Percentiles rank a stretch among this genome's conserved stretches.
Conservation (phyloP, 2,888 invertebrate genomes). For the Theretra japonica region DNA sequence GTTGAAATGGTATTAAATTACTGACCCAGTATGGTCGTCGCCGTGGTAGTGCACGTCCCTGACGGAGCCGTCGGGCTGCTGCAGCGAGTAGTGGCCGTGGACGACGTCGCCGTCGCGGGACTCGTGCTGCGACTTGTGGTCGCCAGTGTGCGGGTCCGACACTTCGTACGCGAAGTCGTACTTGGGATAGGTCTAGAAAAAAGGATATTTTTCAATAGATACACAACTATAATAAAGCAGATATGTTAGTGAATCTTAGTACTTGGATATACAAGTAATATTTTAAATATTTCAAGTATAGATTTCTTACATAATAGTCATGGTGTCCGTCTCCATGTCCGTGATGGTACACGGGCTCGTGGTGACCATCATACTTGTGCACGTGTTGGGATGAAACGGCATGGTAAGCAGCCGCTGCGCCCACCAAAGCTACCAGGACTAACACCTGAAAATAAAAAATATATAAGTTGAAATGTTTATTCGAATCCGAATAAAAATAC, state of each 20-base stretch:
- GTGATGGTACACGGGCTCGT: slow-evolving; percentile 39
- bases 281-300: no score
- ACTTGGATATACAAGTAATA: no score
- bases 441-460: slow-evolving; percentile 32
- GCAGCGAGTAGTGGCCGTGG: slow-evolving; percentile 62
- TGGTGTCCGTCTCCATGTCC: slow-evolving; percentile 41
- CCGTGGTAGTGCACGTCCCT: slow-evolving; percentile 79
- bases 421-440: slow-evolving; percentile 38
- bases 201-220: background rate
- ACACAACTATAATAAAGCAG: background rate
- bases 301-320: slow-evolving; percentile 43
- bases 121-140: slow-evolving; percentile 76
- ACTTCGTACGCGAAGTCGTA: slow-evolving; percentile 46
- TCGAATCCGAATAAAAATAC: background rate
- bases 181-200: slow-evolving; percentile 58
- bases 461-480: background rate
- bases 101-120: slow-evolving; percentile 75
- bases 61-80: slow-evolving; percentile 78
- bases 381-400: slow-evolving; percentile 52
- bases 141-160: slow-evolving; percentile 42
- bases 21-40: slow-evolving; percentile 72
- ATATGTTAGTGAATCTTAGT: background rate
- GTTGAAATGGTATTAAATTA: background rate
- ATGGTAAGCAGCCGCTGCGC: slow-evolving; percentile 45
- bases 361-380: slow-evolving; percentile 52